A percentile compares a stretch with the other conserved stretches of the same genome.
Conservation (phyloP, 2,888 invertebrate genomes). For the Tetropium fuscum region DNA sequence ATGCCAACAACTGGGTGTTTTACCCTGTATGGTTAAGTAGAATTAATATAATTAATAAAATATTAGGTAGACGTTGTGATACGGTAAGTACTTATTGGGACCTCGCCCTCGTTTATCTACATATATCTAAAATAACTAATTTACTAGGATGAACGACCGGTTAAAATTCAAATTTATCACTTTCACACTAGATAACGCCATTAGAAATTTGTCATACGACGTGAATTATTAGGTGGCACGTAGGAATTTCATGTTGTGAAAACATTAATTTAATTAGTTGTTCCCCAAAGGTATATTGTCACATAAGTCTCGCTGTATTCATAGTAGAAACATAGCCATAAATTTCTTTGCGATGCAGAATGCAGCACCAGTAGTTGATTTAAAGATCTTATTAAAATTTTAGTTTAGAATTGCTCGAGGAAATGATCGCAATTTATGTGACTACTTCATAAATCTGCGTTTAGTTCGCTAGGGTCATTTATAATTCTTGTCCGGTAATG, state of each 20-base stretch:
- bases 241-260: conserved; percentile 4
- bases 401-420: conserved; percentile 10
- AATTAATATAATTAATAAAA: no score
- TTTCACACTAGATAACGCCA: no score
- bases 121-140: no score
- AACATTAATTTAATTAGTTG: conserved; percentile 9
- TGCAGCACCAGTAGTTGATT: conserved; percentile 1
- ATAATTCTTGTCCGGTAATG: no score
- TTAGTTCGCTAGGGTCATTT: no score
- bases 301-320: not conserved
- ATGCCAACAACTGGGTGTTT: no score
- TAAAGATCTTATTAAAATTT: conserved; percentile 13
- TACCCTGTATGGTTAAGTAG: no score
- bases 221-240: conserved; percentile 8
- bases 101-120: no score
- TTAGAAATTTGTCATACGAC: conserved; percentile 12
- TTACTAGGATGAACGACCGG: no score
- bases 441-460: not conserved
- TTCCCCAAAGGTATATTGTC: conserved; percentile 2
- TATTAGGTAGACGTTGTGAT: no score
- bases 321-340: not conserved
- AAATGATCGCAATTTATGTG: not conserved
- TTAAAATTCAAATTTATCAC: no score
- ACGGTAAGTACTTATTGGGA: no score
- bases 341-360: conserved; percentile 1